A percentile compares a stretch with the other conserved stretches of the same genome.
These are phyloP conservation scores for Lethenteron reissneri DNA, from an alignment of 2,113 vertebrate species.

Conservation along the genomic window DNA sequence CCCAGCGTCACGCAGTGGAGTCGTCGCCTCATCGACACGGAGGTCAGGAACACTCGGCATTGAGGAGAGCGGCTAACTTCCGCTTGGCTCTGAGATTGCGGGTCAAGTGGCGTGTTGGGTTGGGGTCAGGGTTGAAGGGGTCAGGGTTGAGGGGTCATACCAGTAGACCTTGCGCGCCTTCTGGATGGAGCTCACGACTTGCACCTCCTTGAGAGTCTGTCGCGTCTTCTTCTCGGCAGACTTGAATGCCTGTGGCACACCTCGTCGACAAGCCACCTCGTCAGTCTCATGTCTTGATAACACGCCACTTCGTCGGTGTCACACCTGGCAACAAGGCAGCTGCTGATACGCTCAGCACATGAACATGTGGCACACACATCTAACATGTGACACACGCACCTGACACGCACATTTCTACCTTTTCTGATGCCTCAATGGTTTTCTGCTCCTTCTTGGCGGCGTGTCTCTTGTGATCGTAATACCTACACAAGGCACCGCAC, in stretches of 20 bases:
- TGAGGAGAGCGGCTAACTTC: background rate
- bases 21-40: background rate
- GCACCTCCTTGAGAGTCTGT: conserved; percentile 78
- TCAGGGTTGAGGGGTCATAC: conserved; percentile 17
- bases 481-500: conserved; percentile 25
- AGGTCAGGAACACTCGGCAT: background rate
- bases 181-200: conserved; percentile 81
- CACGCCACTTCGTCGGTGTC: background rate
- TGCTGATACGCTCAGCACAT: too few relatives aligned
- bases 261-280: too few relatives aligned
- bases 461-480: conserved; percentile 69
- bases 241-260: conserved; percentile 50
- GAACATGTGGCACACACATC: too few relatives aligned
- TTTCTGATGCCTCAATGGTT: conserved; percentile 79
- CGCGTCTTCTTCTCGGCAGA: conserved; percentile 97
- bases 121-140: background rate
- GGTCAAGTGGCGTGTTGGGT: background rate
- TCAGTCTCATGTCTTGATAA: too few relatives aligned
- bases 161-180: conserved; percentile 96
- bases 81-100: background rate
- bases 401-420: conserved; percentile 25
- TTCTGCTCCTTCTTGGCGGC: conserved; percentile 90
- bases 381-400: too few relatives aligned
- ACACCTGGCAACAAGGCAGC: background rate
- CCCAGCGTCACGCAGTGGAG: background rate